These are phyloP conservation scores for Buathra laborator DNA, from an alignment of 2,888 invertebrate genomes.

Conservation along the genomic window DNA sequence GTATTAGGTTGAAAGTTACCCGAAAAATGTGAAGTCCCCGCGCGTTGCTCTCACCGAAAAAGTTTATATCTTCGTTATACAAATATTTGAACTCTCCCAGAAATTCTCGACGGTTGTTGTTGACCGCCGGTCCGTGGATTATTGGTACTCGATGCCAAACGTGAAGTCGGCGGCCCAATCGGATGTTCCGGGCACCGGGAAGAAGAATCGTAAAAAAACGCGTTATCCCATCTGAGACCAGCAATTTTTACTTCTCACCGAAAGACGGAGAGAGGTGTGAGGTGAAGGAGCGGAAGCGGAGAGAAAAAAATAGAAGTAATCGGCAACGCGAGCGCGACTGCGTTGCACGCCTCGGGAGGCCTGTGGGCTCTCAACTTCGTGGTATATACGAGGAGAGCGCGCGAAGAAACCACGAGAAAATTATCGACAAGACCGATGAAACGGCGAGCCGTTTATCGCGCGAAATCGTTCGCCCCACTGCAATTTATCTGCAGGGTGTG, in stretches of 20 bases:
- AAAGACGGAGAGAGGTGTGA: constrained; percentile 71
- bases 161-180: constrained; percentile 31
- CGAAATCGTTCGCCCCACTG: constrained; percentile 69
- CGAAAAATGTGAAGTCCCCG: constrained; percentile 39
- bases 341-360: constrained; percentile 47
- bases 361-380: constrained; percentile 24
- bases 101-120: background rate
- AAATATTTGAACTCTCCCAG: constrained; percentile 74
- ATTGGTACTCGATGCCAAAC: constrained; percentile 33
- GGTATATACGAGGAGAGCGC: constrained; percentile 14
- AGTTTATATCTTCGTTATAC: constrained; percentile 74
- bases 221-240: constrained; percentile 56
- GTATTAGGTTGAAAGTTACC: constrained; percentile 61
- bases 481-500: constrained; percentile 68
- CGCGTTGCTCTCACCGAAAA: constrained; percentile 25
- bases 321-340: constrained; percentile 44
- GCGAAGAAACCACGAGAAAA: constrained; percentile 61
- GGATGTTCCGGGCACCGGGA: constrained; percentile 39
- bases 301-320: constrained; percentile 41
- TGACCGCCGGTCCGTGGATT: constrained; percentile 37
- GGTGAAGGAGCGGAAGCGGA: constrained; percentile 61
- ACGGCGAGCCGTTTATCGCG: constrained; percentile 73
- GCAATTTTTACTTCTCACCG: constrained; percentile 71
- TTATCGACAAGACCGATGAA: constrained; percentile 71
- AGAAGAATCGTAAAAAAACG: constrained; percentile 70